Percentiles rank a stretch among this genome's conserved stretches.
Conservation (phyloP, 2,113 vertebrate genomes). For the Macrotus californicus region DNA sequence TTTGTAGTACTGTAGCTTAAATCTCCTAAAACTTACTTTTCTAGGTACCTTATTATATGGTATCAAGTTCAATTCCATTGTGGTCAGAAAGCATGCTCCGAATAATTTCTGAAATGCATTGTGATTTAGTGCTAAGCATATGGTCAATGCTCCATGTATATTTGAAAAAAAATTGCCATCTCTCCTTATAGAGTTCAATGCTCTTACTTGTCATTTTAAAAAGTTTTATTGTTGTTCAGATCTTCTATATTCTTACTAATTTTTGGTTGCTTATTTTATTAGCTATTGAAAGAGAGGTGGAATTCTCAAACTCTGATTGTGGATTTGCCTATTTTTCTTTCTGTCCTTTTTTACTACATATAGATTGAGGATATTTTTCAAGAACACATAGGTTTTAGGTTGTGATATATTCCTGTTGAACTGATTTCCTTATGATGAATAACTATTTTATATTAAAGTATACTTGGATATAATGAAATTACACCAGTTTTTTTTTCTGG, state of each 20-base stretch:
- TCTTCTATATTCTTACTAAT: neutral
- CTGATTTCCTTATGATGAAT: neutral
- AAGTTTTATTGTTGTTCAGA: neutral
- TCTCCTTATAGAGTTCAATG: neutral
- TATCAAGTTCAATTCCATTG: neutral
- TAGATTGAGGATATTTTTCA: neutral
- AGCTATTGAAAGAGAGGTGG: neutral
- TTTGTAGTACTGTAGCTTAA: neutral
- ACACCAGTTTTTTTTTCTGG: neutral
- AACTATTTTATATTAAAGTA: neutral
- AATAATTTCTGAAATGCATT: neutral
- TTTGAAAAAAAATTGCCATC: neutral
- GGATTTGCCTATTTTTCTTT: neutral
- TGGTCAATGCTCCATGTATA: neutral
- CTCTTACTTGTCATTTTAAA: neutral
- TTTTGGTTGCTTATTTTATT: neutral
- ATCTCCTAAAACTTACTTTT: neutral
- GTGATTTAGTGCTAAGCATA: neutral
- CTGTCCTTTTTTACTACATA: neutral
- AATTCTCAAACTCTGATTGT: neutral
- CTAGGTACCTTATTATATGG: neutral
- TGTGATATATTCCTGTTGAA: neutral
- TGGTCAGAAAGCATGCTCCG: neutral
- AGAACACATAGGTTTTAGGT: neutral
- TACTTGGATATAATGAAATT: neutral